A percentile compares a stretch with the other conserved stretches of the same genome.
Evolutionary conservation across 2,888 invertebrate species (phyloP).

Genomic region (Melipona bicolor): DNA sequence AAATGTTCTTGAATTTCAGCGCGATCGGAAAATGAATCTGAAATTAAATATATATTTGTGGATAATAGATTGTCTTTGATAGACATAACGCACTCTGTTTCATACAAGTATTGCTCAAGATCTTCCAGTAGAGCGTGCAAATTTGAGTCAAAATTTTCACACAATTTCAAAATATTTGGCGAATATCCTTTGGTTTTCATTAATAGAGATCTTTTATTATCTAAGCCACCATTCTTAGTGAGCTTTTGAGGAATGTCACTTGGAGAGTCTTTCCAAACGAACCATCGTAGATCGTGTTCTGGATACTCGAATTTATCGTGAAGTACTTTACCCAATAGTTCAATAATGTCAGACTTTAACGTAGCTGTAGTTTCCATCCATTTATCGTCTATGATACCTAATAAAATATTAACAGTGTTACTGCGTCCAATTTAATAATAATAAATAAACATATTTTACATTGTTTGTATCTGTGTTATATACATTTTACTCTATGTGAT

Average conservation of each 20-base stretch:
- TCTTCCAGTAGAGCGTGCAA: slow-evolving; percentile 89
- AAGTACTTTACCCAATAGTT: slow-evolving; percentile 75
- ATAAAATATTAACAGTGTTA: slow-evolving; percentile 8
- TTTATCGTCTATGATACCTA: slow-evolving; percentile 77
- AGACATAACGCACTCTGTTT: slow-evolving; percentile 82
- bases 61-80: slow-evolving; percentile 75
- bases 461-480: slow-evolving; percentile 18
- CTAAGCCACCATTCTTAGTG: slow-evolving; percentile 74
- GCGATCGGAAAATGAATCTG: slow-evolving; percentile 79
- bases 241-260: slow-evolving; percentile 85
- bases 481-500: slow-evolving; percentile 88
- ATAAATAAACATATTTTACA: neutral
- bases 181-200: slow-evolving; percentile 94
- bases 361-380: slow-evolving; percentile 73
- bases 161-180: slow-evolving; percentile 89
- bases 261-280: slow-evolving; percentile 89
- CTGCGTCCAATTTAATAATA: neutral
- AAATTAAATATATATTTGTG: slow-evolving; percentile 72
- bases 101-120: slow-evolving; percentile 88
- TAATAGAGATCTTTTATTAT: slow-evolving; percentile 85
- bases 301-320: slow-evolving; percentile 83
- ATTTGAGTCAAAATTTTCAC: slow-evolving; percentile 87
- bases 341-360: slow-evolving; percentile 75
- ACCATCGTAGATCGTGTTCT: slow-evolving; percentile 89
- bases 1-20: slow-evolving; percentile 79